Percentiles rank a stretch among this genome's conserved stretches.
phyloP scores from a whole-genome alignment of 2,113 vertebrate genomes.

The Sylvilagus bachmani region DNA sequence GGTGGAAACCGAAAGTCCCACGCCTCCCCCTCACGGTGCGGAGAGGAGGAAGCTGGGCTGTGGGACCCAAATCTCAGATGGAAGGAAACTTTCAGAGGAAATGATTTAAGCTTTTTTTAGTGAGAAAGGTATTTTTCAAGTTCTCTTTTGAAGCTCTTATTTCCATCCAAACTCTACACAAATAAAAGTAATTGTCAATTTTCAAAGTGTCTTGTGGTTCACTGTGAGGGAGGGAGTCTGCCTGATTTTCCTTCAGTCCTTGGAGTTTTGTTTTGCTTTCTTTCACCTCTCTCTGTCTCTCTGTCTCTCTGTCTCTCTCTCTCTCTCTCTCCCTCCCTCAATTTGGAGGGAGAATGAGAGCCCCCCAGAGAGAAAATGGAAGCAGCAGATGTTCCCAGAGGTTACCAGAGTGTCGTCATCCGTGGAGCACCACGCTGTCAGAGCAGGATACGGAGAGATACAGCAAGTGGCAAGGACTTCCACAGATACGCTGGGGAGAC shows the following conservation, averaged over 20 bases:
- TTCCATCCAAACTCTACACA: conserved; percentile 77
- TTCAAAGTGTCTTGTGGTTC: conserved; percentile 74
- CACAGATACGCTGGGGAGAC: not conserved
- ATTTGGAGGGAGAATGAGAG: conserved; percentile 37
- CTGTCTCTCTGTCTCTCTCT: too few relatives aligned
- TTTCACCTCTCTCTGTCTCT: too few relatives aligned
- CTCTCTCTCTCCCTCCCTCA: too few relatives aligned
- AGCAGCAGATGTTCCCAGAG: not conserved
- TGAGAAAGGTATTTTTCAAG: conserved; percentile 77
- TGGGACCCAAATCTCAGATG: conserved; percentile 48
- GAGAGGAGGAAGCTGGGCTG: conserved; percentile 21
- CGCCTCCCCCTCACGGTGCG: conserved; percentile 3
- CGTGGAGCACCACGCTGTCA: not conserved
- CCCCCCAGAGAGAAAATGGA: not conserved
- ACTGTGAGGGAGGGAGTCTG: not conserved
- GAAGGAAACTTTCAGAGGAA: conserved; percentile 81
- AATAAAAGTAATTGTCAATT: conserved; percentile 80
- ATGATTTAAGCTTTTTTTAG: conserved; percentile 75
- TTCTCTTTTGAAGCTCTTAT: conserved; percentile 75
- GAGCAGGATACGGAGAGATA: not conserved
- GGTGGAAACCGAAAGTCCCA: conserved; percentile 27
- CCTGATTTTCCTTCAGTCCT: conserved; percentile 61
- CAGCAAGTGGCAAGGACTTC: not conserved
- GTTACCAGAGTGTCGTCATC: not conserved
- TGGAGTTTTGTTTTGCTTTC: conserved; percentile 50